Evolutionary conservation across 2,797 vertebrate species (phyloP), one percentile per base, ranked within the genome.

Genomic region (Phrynocephalus vlangalii): DNA sequence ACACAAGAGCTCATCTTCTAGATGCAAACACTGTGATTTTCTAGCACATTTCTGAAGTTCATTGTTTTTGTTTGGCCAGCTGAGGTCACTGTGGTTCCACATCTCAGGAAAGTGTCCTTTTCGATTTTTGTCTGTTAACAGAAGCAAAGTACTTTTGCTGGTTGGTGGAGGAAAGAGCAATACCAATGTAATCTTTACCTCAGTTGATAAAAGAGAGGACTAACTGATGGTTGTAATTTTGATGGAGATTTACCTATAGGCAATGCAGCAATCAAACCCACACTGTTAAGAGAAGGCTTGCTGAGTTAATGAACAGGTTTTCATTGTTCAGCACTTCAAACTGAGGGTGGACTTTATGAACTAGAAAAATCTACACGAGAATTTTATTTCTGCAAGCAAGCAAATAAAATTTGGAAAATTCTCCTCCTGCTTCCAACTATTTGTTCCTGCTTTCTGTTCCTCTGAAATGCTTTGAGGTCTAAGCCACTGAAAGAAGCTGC

Each of bases 181-280:
- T 3, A 0, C 88, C 82, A 90, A 85, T 83, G 81, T 92, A 73
- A 82, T 72, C 52, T 68, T 89, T 63, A 82, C 85, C 85, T 84
- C 91, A 93, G 94, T 96, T 96, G 96, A 91, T 96, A 94, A 96
- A 96, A 96, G 91, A 68, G 93, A 84, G 92, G 91, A 93, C 91
- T 93, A 86, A 93, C 84, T 91, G 93, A 92, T 30, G 72, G 94
- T 80, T 96, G 95, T 96, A 96, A 96, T 96, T 96, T 96, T 95
- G 96, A 96, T 96, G 94, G 95, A 95, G 94, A 94, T 95, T 96
- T 96, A 96, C 95, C 96, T 97, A 94, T 96, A 95, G 95, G 96
- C 95, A 92, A 96, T 92, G 92, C 1, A n/a, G 89, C 94, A 95
- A 95, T 96, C 95, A 96, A 96, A 94, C 93, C 89, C 93, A 93